These are phyloP conservation scores for Oreochromis niloticus DNA, from an alignment of 2,113 vertebrate genomes.

Conservation along the genomic window DNA sequence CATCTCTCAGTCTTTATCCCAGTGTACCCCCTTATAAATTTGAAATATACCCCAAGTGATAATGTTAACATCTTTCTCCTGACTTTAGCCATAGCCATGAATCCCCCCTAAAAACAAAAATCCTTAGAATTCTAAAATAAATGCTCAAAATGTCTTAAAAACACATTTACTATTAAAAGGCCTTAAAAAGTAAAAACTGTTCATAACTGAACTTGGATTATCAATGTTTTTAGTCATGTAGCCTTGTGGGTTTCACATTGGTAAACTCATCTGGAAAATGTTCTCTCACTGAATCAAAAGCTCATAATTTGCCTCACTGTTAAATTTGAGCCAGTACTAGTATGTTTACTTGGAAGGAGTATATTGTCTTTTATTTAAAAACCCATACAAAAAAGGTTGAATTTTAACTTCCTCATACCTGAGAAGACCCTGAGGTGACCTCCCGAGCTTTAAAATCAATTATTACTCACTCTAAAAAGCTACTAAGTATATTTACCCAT, in stretches of 20 bases:
- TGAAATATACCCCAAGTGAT: neutral
- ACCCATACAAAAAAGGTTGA: neutral
- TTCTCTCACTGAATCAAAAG: neutral
- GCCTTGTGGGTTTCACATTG: neutral
- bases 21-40: neutral
- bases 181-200: neutral
- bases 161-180: fast-evolving
- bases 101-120: neutral
- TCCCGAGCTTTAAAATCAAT: neutral
- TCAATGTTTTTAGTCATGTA: neutral
- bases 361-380: neutral
- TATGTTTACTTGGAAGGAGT: fast-evolving
- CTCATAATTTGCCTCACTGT: neutral
- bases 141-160: fast-evolving
- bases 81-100: fast-evolving
- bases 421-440: neutral
- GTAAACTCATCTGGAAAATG: neutral
- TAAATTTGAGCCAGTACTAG: neutral
- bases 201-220: neutral
- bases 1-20: neutral
- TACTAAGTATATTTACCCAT: neutral
- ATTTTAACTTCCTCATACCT: neutral
- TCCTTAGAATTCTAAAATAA: neutral
- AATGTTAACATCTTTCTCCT: neutral
- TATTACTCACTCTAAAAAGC: neutral